Base-by-base conservation (phyloP, 2,888 invertebrate genomes). In the Xanthorhoe spadicearia region DNA sequence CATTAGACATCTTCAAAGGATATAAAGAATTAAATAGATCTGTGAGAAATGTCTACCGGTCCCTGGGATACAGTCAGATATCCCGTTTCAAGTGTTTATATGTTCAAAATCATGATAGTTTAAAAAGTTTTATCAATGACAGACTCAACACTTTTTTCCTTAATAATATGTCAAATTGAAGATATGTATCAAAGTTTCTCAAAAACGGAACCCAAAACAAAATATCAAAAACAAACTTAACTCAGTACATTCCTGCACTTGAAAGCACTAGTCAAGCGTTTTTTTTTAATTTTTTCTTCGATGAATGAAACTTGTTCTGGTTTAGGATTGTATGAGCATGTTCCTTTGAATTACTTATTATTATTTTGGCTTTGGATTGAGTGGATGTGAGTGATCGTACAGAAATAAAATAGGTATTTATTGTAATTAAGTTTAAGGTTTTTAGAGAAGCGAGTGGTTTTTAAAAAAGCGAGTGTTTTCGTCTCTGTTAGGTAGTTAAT, bases 301-400 rank as follows among this genome's bases (percentile, higher is more conserved):
- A 72, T 70, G 72, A 74, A 72, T 69, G 55, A 68, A 74, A 74
- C 73, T 56, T 58, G 73, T 74, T 71, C 49, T n/a, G 23, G 51
- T 6, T 59, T 49, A 60, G 58, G 57, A 46, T 64, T 65, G 64
- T 64, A 66, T 56, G 54, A 69, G 71, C 66, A 64, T 35, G 74
- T 67, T 74, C 57, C 63, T 63, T 64, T 59, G 58, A 64, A 56
- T 23, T 23, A 23, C 3, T 64, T 46, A 50, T 59, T 61, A 61
- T 57, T 64, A 59, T 66, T 69, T 62, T 51, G 57, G 46, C 57
- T 54, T 50, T 28, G 50, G 18, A 18, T 50, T 60, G 38, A 51
- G 51, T 28, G 48, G 35, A 10, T 5, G 46, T 19, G 46, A 23
- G 23, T 48, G 7, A 19, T 43, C 23, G 23, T 18, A 10, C n/a